phyloP scores from a whole-genome alignment of 2,113 vertebrate genomes.

The Apeltes quadracus region DNA sequence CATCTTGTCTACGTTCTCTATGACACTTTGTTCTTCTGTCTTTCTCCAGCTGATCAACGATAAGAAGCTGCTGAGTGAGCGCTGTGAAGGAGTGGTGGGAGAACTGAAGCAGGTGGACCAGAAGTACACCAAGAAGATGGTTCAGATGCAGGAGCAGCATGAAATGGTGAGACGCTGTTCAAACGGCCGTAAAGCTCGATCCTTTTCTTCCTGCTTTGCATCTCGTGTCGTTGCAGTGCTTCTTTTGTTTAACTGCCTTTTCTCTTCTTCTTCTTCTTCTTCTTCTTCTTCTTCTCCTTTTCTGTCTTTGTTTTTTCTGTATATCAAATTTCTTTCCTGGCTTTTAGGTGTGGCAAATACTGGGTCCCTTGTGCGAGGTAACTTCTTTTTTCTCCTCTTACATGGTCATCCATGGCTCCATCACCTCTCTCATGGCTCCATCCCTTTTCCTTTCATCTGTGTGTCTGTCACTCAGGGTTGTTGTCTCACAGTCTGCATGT shows the following conservation, averaged over 20 bases:
- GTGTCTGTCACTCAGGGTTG: constrained; percentile 24
- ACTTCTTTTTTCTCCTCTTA: constrained; percentile 59
- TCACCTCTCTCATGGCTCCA: constrained; percentile 25
- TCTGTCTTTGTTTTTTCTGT: constrained; percentile 9
- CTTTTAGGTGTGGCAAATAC: constrained; percentile 90
- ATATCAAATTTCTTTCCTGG: constrained; percentile 67
- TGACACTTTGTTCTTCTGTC: neutral
- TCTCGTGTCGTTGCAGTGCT: constrained; percentile 16
- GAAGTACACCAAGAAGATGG: constrained; percentile 87
- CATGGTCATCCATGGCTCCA: neutral
- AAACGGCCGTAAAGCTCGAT: neutral
- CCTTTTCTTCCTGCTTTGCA: constrained; percentile 16
- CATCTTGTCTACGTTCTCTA: too few species aligned
- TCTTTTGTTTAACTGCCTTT: constrained; percentile 41
- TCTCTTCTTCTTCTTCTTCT: constrained; percentile 7
- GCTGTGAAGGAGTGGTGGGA: constrained; percentile 86
- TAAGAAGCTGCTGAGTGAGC: constrained; percentile 89
- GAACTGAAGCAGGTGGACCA: constrained; percentile 91
- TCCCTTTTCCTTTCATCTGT: constrained; percentile 15
- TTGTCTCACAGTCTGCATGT: constrained; percentile 61
- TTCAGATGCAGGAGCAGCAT: constrained; percentile 91
- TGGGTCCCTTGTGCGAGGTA: constrained; percentile 92
- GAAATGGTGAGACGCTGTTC: constrained; percentile 84
- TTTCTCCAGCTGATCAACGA: constrained; percentile 88
- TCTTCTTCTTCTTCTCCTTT: neutral